Evolutionary conservation across 2,888 invertebrate species (phyloP).

Genomic region (Onthophagus sagittarius): DNA sequence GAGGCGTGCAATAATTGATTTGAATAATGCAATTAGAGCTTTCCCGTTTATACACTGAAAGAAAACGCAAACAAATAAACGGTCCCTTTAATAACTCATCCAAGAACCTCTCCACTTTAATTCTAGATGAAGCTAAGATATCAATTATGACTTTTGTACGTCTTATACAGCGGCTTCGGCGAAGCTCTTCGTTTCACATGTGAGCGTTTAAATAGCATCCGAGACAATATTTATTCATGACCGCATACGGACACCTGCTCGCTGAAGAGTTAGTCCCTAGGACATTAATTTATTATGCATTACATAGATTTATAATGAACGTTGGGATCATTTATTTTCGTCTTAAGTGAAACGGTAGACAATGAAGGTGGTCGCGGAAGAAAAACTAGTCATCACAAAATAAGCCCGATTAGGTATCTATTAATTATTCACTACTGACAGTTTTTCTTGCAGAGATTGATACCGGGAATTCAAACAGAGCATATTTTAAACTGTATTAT

Average conservation of each 20-base stretch:
- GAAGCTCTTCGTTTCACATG: neutral
- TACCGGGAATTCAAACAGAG: neutral
- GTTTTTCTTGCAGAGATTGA: neutral
- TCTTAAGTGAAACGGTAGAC: conserved; percentile 2
- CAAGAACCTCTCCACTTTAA: neutral
- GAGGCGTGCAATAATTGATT: neutral
- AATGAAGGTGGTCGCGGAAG: neutral
- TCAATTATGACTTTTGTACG: neutral
- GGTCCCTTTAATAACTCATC: neutral
- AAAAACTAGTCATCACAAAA: neutral
- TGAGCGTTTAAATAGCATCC: neutral
- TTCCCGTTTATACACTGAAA: neutral
- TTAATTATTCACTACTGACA: neutral
- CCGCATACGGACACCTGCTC: conserved; percentile 3
- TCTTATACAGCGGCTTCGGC: neutral
- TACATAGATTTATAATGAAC: conserved; percentile 14
- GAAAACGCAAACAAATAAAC: neutral
- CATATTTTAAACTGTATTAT: neutral
- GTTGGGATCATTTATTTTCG: conserved; percentile 12
- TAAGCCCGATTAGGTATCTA: neutral
- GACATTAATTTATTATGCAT: conserved; percentile 15
- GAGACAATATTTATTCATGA: conserved; percentile 4
- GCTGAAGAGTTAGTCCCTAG: neutral
- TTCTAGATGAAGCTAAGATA: neutral
- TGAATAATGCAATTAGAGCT: neutral